Conservation (phyloP, 2,797 vertebrate genomes). For the Kryptolebias ocellatus region DNA sequence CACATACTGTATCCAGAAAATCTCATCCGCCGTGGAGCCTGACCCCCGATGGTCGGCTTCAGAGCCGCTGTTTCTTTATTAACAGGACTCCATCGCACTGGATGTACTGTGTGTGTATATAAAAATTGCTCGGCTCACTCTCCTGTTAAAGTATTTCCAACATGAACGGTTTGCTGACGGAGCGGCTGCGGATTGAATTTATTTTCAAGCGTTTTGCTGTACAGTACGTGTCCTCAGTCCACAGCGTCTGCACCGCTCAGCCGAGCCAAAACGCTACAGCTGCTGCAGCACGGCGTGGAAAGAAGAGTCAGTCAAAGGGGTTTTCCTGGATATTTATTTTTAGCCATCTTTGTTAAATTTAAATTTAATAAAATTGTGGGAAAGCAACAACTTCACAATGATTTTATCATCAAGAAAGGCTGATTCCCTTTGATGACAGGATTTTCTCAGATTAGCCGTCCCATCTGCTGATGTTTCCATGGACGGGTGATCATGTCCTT, state of each 20-base stretch:
- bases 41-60: slow-evolving; percentile 8
- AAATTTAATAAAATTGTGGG: neutral
- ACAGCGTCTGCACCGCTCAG: slow-evolving; percentile 14
- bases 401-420: neutral
- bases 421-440: neutral
- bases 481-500: neutral
- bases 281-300: neutral
- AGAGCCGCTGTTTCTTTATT: slow-evolving; percentile 29
- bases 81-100: neutral
- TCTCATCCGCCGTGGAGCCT: slow-evolving; percentile 3
- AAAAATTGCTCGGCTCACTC: neutral
- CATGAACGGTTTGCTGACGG: slow-evolving; percentile 19
- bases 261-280: slow-evolving; percentile 26
- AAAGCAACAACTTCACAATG: too few species aligned
- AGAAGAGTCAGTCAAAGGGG: too few species aligned
- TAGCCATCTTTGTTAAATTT: too few species aligned
- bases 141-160: slow-evolving; percentile 1
- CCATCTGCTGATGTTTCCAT: neutral
- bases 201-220: slow-evolving; percentile 2
- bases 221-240: slow-evolving; percentile 16
- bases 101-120: neutral
- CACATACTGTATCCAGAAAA: neutral
- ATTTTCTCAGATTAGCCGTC: neutral
- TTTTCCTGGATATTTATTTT: too few species aligned
- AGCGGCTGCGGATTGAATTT: slow-evolving; percentile 3